A percentile compares a stretch with the other conserved stretches of the same genome.
Evolutionary conservation across 2,888 invertebrate genomes (phyloP).

Genomic region (Callosobruchus maculatus): DNA sequence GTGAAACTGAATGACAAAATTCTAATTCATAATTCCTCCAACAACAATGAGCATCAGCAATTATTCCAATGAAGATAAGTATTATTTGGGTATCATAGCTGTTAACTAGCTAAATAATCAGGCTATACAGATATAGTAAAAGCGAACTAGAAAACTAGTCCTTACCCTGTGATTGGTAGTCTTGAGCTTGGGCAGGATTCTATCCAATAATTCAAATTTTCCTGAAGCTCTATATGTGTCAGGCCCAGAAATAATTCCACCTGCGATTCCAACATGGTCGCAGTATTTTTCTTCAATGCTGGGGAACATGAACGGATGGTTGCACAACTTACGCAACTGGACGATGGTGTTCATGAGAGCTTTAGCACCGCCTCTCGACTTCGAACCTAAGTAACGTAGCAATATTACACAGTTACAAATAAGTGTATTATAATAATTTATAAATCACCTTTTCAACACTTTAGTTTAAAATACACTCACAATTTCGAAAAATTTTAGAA

Average conservation of each 20-base stretch:
- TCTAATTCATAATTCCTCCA: too few relatives aligned
- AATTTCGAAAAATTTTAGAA: too few relatives aligned
- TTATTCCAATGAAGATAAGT: too few relatives aligned
- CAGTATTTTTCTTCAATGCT: conserved; percentile 97
- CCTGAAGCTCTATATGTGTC: conserved; percentile 94
- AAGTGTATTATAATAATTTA: too few relatives aligned
- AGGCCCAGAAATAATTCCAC: conserved; percentile 77
- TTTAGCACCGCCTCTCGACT: conserved; percentile 89
- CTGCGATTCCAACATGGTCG: conserved; percentile 77
- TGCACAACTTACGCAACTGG: conserved; percentile 95
- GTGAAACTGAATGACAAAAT: too few relatives aligned
- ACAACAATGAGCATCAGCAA: too few relatives aligned
- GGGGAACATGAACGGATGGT: conserved; percentile 99
- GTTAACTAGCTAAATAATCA: too few relatives aligned
- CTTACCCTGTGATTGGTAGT: conserved; percentile 82
- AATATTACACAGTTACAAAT: too few relatives aligned
- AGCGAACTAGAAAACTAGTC: not conserved
- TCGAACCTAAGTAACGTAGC: not conserved
- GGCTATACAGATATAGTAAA: too few relatives aligned
- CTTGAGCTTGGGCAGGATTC: conserved; percentile 94
- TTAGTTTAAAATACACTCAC: too few relatives aligned
- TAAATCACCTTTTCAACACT: too few relatives aligned
- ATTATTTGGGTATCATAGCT: too few relatives aligned
- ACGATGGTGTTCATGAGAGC: conserved; percentile 99
- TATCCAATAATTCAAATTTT: conserved; percentile 94